These are phyloP conservation scores for Phalangium opilio DNA, from an alignment of 2,888 invertebrate species.

Conservation along the genomic window DNA sequence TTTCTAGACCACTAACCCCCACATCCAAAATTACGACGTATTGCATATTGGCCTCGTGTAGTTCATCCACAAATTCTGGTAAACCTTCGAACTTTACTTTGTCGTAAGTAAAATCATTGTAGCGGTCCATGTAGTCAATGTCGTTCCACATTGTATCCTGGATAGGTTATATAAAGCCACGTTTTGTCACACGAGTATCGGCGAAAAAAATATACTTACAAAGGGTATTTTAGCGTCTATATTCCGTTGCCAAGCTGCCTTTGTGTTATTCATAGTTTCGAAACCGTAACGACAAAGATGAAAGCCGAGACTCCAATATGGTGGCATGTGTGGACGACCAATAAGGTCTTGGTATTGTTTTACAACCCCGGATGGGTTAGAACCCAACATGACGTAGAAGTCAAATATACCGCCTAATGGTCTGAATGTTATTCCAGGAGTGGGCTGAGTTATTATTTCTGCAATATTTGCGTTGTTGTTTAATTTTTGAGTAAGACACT, in stretches of 20 bases:
- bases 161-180: no score
- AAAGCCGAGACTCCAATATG: slow-evolving; percentile 29
- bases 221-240: slow-evolving; percentile 59
- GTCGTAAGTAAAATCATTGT: slow-evolving; percentile 64
- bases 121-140: slow-evolving; percentile 63
- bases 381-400: slow-evolving; percentile 60
- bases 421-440: slow-evolving; percentile 65
- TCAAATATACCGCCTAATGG: slow-evolving; percentile 66
- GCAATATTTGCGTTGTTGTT: no score
- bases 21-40: slow-evolving; percentile 60
- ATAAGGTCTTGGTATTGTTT: slow-evolving; percentile 42
- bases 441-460: slow-evolving; percentile 65
- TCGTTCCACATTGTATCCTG: slow-evolving; percentile 72
- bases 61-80: slow-evolving; percentile 48
- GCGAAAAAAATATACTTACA: slow-evolving; percentile 25
- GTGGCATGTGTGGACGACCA: slow-evolving; percentile 24
- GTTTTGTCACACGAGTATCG: no score
- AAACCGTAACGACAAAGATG: slow-evolving; percentile 24
- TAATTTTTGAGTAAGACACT: no score
- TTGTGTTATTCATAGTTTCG: slow-evolving; percentile 17
- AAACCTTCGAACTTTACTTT: slow-evolving; percentile 44
- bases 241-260: slow-evolving; percentile 43
- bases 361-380: slow-evolving; percentile 42
- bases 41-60: slow-evolving; percentile 55
- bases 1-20: slow-evolving; percentile 54